These are phyloP conservation scores for Pomacea maculata DNA, from an alignment of 1,140 invertebrate species.

Conservation along the genomic window DNA sequence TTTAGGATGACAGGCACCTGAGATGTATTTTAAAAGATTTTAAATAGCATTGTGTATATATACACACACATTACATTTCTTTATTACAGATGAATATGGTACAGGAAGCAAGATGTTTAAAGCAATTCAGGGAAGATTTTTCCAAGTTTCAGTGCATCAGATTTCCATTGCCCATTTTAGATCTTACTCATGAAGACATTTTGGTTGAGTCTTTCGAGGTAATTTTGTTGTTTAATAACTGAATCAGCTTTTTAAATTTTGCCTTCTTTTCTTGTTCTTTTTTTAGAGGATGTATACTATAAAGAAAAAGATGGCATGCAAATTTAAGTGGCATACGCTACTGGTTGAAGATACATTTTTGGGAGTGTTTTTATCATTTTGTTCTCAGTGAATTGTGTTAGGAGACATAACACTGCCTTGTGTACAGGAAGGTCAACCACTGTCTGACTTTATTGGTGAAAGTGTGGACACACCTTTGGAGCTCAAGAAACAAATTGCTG, in stretches of 20 bases:
- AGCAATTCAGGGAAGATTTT: conserved; percentile 67
- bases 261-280: background rate
- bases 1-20: too few relatives aligned
- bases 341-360: too few relatives aligned
- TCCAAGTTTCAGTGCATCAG: conserved; percentile 48
- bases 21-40: too few relatives aligned
- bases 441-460: conserved; percentile 59
- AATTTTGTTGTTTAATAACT: background rate
- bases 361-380: background rate
- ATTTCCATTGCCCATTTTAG: conserved; percentile 64
- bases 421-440: conserved; percentile 62
- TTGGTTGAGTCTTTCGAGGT: conserved; percentile 69
- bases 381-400: background rate
- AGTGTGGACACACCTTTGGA: conserved; percentile 26
- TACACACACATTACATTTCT: too few relatives aligned
- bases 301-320: too few relatives aligned
- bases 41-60: too few relatives aligned
- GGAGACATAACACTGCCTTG: background rate
- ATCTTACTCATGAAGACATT: conserved; percentile 58
- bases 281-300: background rate
- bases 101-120: conserved; percentile 63
- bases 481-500: conserved; percentile 59
- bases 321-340: too few relatives aligned
- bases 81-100: conserved; percentile 58
- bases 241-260: background rate